phyloP scores from a whole-genome alignment of 2,888 invertebrate genomes.

The Lottia gigantea region DNA sequence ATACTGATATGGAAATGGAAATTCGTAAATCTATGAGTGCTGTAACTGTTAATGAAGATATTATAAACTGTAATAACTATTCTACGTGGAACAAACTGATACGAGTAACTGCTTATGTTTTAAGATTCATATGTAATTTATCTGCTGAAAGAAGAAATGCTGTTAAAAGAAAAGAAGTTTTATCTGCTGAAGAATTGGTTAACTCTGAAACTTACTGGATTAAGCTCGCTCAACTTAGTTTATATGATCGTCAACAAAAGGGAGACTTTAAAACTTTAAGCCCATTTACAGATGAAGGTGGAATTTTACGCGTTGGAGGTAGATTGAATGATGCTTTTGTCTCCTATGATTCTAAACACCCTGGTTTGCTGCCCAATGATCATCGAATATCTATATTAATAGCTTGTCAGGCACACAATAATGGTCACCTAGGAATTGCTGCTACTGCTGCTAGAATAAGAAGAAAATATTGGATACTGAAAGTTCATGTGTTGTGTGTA shows the following conservation, averaged over 20 bases:
- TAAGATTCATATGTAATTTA: neutral
- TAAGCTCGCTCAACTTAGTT: neutral
- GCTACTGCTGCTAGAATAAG: neutral
- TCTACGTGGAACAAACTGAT: neutral
- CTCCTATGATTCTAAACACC: neutral
- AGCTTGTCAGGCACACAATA: neutral
- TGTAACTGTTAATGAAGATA: neutral
- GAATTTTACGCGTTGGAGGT: neutral
- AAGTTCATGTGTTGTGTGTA: neutral
- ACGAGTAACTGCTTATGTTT: neutral
- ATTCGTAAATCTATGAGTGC: neutral
- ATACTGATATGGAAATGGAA: neutral
- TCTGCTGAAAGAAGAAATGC: neutral
- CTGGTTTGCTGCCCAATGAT: neutral
- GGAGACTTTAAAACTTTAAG: constrained; percentile 1
- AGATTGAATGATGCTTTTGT: neutral
- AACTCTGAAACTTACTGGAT: neutral
- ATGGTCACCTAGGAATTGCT: constrained; percentile 1
- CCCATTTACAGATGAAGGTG: constrained; percentile 5
- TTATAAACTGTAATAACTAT: neutral
- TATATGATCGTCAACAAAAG: neutral
- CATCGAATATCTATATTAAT: neutral
- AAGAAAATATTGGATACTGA: constrained; percentile 1
- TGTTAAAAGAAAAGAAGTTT: neutral
- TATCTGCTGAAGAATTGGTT: neutral